Conservation (phyloP, 2,888 invertebrate species). For the Caenorhabditis auriculariae region DNA sequence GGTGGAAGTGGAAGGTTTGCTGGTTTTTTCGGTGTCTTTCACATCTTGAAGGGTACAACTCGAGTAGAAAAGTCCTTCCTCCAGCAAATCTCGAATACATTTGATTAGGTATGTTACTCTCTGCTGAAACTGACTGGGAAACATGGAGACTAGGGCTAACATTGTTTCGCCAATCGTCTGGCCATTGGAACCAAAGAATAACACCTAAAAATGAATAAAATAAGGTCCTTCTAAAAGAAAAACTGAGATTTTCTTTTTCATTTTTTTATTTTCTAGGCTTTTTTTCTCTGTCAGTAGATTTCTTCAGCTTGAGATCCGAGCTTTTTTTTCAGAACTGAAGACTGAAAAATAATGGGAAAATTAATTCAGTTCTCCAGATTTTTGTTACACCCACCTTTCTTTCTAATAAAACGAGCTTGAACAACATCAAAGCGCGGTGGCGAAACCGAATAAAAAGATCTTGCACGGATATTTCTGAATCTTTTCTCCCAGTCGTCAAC, state of each 20-base stretch:
- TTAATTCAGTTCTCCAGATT: too few relatives aligned
- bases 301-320: too few relatives aligned
- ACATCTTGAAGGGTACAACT: slow-evolving; percentile 11
- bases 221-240: too few relatives aligned
- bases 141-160: slow-evolving; percentile 82
- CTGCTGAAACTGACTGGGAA: slow-evolving; percentile 74
- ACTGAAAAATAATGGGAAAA: too few relatives aligned
- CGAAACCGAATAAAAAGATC: slow-evolving; percentile 82
- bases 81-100: slow-evolving; percentile 53
- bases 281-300: too few relatives aligned
- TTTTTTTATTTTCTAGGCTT: too few relatives aligned
- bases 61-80: slow-evolving; percentile 51
- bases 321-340: too few relatives aligned
- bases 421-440: slow-evolving; percentile 86
- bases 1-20: not conserved
- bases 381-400: slow-evolving; percentile 68
- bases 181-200: slow-evolving; percentile 90
- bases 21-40: too few relatives aligned
- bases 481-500: slow-evolving; percentile 12
- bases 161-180: slow-evolving; percentile 83
- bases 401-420: slow-evolving; percentile 87
- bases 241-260: too few relatives aligned
- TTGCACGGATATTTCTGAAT: slow-evolving; percentile 79
- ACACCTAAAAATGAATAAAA: too few relatives aligned
- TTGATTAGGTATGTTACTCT: too few relatives aligned